Evolutionary conservation across 2,113 vertebrate species (phyloP), one percentile per base, ranked within the genome.

Genomic region (Peucedramus taeniatus): DNA sequence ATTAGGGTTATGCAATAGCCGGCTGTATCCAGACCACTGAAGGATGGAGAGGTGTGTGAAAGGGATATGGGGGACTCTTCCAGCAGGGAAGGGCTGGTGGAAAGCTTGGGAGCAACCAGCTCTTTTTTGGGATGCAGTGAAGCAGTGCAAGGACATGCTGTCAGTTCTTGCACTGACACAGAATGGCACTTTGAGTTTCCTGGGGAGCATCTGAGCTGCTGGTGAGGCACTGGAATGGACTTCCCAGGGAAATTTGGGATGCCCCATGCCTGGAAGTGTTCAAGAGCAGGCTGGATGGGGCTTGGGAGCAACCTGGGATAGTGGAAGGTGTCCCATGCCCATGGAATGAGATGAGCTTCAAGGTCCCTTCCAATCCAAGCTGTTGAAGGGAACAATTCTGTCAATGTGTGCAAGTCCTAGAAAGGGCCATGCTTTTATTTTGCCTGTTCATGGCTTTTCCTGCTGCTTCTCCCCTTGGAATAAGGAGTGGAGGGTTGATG

Each of bases 1-100:
- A 94, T 97, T 96, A 96, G 92, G n/a, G 90, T 95, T 96, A 96
- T 79, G 93, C 86, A 93, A 96, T 89, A 79, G 91, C 89, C 13
- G 78, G 33, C 93, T 94, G 90, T 28, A 93, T 69, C 77, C n/a
- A 31, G 65, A 83, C 72, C 80, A 51, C 60, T 85, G 90, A 13
- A 87, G 90, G 81, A 83, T 75, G 74, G 61, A 86, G 83, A 57
- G 37, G 47, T 30, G 39, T 19, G 5, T 15, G 42, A 45, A 84
- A 83, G 42, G 56, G 72, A 71, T 16, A 5, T 0, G 8, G 45
- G 50, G 42, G 40, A 18, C 63, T 10, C 18, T 7, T 86, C 7
- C 5, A 61, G 59, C 69, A 64, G 59, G 63, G 82, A 35, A 70
- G 23, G 39, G 64, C 30, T 66, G 75, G 12, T 56, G 66, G 51